Percentiles rank a stretch among this genome's conserved stretches.
Evolutionary conservation across 2,797 vertebrate genomes (phyloP).

Genomic region (Chelonia mydas): DNA sequence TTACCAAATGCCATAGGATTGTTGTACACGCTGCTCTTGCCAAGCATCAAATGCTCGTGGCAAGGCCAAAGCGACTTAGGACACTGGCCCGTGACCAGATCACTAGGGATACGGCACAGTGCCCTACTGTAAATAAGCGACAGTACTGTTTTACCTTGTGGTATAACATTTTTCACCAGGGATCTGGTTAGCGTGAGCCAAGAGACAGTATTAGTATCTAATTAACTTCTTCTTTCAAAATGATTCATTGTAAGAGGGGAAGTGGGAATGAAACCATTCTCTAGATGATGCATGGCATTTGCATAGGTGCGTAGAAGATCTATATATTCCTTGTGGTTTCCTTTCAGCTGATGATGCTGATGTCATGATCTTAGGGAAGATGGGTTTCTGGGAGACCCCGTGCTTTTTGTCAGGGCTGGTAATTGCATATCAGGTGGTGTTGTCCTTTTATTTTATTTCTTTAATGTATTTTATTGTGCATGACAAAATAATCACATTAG

Average conservation of each 20-base stretch:
- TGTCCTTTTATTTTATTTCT: slow-evolving; percentile 38
- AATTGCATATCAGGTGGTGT: neutral
- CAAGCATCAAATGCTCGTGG: neutral
- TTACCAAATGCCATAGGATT: neutral
- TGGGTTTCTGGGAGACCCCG: slow-evolving; percentile 13
- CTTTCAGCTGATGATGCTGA: neutral
- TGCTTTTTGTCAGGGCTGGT: neutral
- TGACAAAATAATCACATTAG: neutral
- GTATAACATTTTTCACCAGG: neutral
- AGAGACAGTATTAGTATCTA: neutral
- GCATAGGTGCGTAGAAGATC: neutral
- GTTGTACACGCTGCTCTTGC: neutral
- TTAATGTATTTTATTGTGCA: slow-evolving; percentile 45
- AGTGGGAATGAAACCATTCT: slow-evolving; percentile 40
- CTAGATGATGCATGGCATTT: neutral
- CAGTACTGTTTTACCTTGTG: neutral
- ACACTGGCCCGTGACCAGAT: neutral
- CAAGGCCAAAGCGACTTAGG: neutral
- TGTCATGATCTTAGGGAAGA: neutral
- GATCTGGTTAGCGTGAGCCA: rapidly evolving
- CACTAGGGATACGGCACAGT: neutral
- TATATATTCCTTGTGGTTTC: slow-evolving; percentile 57
- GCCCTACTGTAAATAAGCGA: neutral
- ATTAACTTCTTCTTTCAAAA: slow-evolving; percentile 14
- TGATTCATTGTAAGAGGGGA: slow-evolving; percentile 35